phyloP scores from a whole-genome alignment of 2,888 invertebrate species.

The Dorcus hopei region DNA sequence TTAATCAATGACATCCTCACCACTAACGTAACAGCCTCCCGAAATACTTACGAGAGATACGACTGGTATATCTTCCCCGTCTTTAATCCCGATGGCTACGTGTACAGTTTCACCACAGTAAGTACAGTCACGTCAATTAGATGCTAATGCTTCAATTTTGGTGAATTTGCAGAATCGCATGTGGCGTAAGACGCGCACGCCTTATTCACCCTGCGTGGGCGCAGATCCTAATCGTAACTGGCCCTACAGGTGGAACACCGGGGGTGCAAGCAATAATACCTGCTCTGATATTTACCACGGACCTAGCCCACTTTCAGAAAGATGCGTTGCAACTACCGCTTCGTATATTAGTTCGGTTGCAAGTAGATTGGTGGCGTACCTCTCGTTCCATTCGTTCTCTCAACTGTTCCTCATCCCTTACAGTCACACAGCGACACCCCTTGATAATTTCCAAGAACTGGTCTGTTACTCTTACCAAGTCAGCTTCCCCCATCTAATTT shows the following conservation, averaged over 20 bases:
- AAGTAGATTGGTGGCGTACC: constrained; percentile 51
- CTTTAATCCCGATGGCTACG: constrained; percentile 72
- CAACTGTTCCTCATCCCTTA: constrained; percentile 69
- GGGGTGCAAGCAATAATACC: constrained; percentile 55
- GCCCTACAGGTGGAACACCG: constrained; percentile 64
- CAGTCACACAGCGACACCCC: constrained; percentile 59
- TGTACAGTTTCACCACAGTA: constrained; percentile 61
- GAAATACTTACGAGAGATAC: constrained; percentile 60
- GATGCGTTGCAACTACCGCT: constrained; percentile 58
- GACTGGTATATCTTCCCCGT: constrained; percentile 76
- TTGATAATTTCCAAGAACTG: constrained; percentile 58
- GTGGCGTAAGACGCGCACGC: constrained; percentile 67
- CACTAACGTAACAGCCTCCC: constrained; percentile 54
- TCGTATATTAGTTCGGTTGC: constrained; percentile 51
- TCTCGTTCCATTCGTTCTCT: constrained; percentile 72
- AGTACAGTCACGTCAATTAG: constrained; percentile 17
- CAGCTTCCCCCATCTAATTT: neutral
- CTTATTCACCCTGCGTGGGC: constrained; percentile 56
- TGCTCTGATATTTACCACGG: constrained; percentile 67
- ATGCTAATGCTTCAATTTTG: constrained; percentile 17
- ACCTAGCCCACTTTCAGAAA: constrained; percentile 65
- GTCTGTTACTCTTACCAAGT: constrained; percentile 42
- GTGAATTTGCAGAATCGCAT: constrained; percentile 54
- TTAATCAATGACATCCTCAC: constrained; percentile 69
- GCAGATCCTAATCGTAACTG: constrained; percentile 78